Evolutionary conservation across 1,140 invertebrate species (phyloP).

Genomic region (Drosophila nikananu): DNA sequence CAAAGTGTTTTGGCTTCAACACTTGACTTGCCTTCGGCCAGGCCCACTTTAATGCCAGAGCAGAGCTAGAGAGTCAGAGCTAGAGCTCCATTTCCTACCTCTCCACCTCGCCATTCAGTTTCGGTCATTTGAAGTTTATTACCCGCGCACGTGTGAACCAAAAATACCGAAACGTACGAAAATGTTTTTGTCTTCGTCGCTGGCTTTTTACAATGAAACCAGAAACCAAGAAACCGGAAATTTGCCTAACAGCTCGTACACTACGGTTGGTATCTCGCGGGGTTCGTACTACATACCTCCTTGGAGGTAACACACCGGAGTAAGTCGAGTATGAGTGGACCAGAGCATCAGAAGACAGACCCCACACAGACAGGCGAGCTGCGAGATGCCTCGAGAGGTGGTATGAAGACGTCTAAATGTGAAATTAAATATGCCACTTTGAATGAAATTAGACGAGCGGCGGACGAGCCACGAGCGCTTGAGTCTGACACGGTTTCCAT

Average conservation of each 20-base stretch:
- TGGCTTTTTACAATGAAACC: slow-evolving; percentile 71
- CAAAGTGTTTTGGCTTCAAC: slow-evolving; percentile 57
- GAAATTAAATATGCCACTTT: slow-evolving; percentile 80
- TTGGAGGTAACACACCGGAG: slow-evolving; percentile 26
- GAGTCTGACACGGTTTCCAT: slow-evolving; percentile 65
- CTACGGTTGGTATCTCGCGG: slow-evolving; percentile 2
- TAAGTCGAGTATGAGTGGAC: slow-evolving; percentile 19
- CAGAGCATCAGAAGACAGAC: slow-evolving; percentile 13
- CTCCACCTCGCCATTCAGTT: slow-evolving; percentile 48
- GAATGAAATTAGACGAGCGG: slow-evolving; percentile 63
- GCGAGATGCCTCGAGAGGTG: slow-evolving; percentile 29
- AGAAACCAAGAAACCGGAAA: slow-evolving; percentile 68
- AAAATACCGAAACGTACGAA: slow-evolving; percentile 80
- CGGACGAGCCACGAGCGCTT: slow-evolving; percentile 3
- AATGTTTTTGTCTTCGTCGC: slow-evolving; percentile 32
- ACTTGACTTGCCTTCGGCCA: slow-evolving; percentile 52
- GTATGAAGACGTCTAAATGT: slow-evolving; percentile 76
- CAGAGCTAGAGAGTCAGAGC: slow-evolving; percentile 1
- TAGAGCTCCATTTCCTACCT: background rate
- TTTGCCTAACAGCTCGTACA: slow-evolving; percentile 48
- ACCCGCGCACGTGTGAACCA: slow-evolving; percentile 80
- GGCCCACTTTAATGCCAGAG: slow-evolving; percentile 44
- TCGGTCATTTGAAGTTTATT: slow-evolving; percentile 82
- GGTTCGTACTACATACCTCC: background rate
- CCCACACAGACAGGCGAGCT: background rate